Base-by-base conservation (phyloP, 2,113 vertebrate species). In the Neolamprologus kungweensis region DNA sequence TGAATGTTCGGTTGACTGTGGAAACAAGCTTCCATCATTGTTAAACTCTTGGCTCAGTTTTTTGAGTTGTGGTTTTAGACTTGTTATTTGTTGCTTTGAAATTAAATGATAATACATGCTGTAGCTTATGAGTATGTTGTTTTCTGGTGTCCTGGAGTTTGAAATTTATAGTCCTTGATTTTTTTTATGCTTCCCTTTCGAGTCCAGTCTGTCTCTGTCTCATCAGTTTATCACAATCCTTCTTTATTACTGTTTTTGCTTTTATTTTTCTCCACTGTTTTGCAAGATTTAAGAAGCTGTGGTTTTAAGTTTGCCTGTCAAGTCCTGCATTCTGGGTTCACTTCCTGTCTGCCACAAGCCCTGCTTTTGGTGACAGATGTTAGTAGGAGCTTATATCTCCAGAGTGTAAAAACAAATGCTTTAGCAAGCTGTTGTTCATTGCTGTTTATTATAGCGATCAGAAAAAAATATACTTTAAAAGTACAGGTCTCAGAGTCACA, bases 271-370 rank as follows among this genome's bases (percentile, higher is more conserved):
- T 58, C 14, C 26, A 58, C 26, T 31, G 55, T 58, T 58, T 58
- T 31, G 13, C 26, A 17, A 31, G 14, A 58, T 31, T 31, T 0
- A 58, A 28, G 26, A 17, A 58, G 14, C 14, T 31, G 14, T 58
- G 55, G 55, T 28, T 28, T 58, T 58, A 58, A 58, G 23, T 58
- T 58, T 58, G 55, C 3, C 55, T 58, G 55, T 58, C 55, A 58
- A 58, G 55, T 16, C 13, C 55, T 58, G 23, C 3, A 58, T 58
- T 58, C 13, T 58, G 13, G 7, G 55, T 58, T 58, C 23, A 58
- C 55, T 28, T 58, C 23, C 23, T 58, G 55, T 16, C 21, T 57
- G 54, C 54, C 23, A 2, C 54, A 57, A 0, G 1, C 12, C 12
- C 21, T 26, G 12, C 21, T 57, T 57, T 57, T 57, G 12, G 3